Evolutionary conservation across 2,797 vertebrate genomes (phyloP).

Genomic region (Acanthornis magna): DNA sequence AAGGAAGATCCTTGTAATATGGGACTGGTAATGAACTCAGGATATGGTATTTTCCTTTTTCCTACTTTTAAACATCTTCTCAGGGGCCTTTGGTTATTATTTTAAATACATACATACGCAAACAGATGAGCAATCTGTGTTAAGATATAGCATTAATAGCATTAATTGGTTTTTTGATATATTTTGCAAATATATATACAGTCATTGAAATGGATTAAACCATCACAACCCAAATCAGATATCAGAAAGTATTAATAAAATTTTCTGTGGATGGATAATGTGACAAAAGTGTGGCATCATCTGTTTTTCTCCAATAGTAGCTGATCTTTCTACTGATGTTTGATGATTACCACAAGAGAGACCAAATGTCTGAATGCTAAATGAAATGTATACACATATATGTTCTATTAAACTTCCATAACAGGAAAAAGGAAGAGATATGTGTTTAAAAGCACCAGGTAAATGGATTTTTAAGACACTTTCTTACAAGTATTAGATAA

Average conservation of each 20-base stretch:
- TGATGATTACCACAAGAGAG: background rate
- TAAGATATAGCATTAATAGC: background rate
- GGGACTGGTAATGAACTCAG: background rate
- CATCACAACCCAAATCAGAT: background rate
- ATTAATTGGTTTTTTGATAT: accelerated
- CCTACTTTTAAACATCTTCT: background rate
- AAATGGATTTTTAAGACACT: background rate
- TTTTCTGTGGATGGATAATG: background rate
- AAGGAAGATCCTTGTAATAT: background rate
- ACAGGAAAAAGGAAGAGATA: background rate
- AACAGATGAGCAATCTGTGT: background rate
- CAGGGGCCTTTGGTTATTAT: background rate
- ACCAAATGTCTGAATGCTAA: background rate
- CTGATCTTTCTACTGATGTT: background rate
- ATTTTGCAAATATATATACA: background rate
- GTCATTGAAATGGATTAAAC: background rate
- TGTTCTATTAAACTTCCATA: background rate
- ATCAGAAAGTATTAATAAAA: background rate
- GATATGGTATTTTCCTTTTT: background rate
- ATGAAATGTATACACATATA: accelerated
- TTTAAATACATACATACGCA: background rate
- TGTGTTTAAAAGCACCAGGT: background rate
- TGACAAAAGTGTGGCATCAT: background rate
- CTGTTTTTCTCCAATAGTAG: background rate
- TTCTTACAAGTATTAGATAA: background rate